Evolutionary conservation across 2,113 vertebrate genomes (phyloP).

Genomic region (Hypomesus transpacificus): DNA sequence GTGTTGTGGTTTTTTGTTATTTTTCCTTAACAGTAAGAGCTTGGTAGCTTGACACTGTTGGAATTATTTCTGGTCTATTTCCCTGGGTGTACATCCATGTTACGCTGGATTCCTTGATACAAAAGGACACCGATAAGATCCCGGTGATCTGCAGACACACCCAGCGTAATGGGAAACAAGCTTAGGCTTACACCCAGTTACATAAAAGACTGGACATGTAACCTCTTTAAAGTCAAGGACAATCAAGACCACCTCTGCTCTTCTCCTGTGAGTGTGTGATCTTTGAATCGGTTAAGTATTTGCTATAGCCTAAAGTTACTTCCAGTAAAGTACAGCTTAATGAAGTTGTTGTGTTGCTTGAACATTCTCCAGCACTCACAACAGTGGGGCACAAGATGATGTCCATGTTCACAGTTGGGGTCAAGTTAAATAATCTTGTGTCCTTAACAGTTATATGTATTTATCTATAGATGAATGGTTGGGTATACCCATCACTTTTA

Average conservation of each 20-base stretch:
- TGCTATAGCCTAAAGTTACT: too few relatives aligned
- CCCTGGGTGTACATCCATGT: not conserved
- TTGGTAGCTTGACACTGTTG: not conserved
- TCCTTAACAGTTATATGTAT: too few relatives aligned
- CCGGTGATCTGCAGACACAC: slow-evolving; percentile 7
- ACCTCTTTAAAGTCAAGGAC: not conserved
- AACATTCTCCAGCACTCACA: too few relatives aligned
- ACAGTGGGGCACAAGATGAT: too few relatives aligned
- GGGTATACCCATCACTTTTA: too few relatives aligned
- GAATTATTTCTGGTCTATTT: not conserved
- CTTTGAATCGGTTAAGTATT: too few relatives aligned
- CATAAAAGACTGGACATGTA: slow-evolving; percentile 18
- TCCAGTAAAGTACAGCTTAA: too few relatives aligned
- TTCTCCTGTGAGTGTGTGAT: not conserved
- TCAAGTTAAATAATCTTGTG: too few relatives aligned
- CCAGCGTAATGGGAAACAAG: slow-evolving; percentile 3
- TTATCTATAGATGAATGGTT: too few relatives aligned
- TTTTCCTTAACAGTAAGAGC: not conserved
- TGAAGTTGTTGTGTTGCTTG: too few relatives aligned
- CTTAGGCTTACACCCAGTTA: slow-evolving; percentile 27
- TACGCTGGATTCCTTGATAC: not conserved
- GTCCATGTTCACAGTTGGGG: too few relatives aligned
- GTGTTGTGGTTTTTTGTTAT: not conserved
- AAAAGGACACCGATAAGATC: slow-evolving; percentile 18
- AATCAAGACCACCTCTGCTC: not conserved